Evolutionary conservation across 2,797 vertebrate species (phyloP).

Genomic region (Philypnodon macrostomus): DNA sequence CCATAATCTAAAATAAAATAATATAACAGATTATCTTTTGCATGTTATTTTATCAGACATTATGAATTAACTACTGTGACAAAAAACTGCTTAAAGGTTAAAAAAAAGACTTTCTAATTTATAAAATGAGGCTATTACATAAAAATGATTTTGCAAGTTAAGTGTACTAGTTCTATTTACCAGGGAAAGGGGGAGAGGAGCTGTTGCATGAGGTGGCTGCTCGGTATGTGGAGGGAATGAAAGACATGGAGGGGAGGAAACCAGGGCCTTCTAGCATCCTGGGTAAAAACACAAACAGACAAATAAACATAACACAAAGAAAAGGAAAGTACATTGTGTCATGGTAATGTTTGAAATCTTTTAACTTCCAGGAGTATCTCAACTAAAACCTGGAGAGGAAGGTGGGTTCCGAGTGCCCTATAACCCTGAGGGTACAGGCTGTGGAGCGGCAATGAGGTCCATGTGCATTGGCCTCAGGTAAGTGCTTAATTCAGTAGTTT

Average conservation of each 20-base stretch:
- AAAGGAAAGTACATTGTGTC: not conserved
- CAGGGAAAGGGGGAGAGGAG: constrained; percentile 63
- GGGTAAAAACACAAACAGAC: constrained; percentile 55
- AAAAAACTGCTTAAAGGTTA: too few relatives aligned
- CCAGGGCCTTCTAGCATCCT: constrained; percentile 81
- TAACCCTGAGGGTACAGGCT: constrained; percentile 78
- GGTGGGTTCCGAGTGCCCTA: constrained; percentile 79
- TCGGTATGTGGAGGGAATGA: constrained; percentile 82
- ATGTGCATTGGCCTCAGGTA: constrained; percentile 87
- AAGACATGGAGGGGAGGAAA: constrained; percentile 85
- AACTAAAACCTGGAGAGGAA: constrained; percentile 74
- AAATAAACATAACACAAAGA: not conserved
- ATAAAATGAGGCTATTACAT: too few relatives aligned
- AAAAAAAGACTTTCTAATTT: too few relatives aligned
- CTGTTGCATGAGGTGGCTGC: constrained; percentile 72
- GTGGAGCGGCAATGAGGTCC: constrained; percentile 85
- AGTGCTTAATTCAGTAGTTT: not conserved
- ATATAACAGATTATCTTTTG: too few relatives aligned
- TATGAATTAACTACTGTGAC: too few relatives aligned
- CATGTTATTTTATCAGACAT: too few relatives aligned
- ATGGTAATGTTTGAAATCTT: not conserved
- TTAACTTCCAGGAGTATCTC: constrained; percentile 72
- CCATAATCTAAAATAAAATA: too few relatives aligned
- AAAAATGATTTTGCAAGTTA: too few relatives aligned
- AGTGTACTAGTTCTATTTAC: not conserved